Evolutionary conservation across 2,113 vertebrate species (phyloP).

Genomic region (Varanus salvator): DNA sequence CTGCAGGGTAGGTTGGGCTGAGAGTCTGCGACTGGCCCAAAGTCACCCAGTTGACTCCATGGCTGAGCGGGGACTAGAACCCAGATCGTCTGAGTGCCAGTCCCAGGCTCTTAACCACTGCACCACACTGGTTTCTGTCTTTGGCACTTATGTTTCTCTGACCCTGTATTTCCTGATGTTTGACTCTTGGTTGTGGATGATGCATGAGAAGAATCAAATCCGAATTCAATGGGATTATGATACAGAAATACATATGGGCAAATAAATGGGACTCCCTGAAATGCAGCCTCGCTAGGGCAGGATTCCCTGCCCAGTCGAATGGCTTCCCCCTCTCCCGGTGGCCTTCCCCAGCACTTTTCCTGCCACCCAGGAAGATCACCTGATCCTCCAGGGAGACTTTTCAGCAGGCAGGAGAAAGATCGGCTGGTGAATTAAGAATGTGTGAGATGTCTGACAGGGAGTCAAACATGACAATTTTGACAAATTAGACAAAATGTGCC

Average conservation of each 20-base stretch:
- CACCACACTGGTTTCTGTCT: too few species aligned
- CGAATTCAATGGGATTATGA: neutral
- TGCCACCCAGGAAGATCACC: neutral
- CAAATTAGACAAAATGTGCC: too few species aligned
- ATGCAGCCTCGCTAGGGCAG: neutral
- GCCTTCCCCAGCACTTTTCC: too few species aligned
- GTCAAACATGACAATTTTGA: too few species aligned
- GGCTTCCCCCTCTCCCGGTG: neutral
- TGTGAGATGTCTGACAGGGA: too few species aligned
- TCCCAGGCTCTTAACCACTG: too few species aligned
- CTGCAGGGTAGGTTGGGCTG: too few species aligned
- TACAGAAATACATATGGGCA: too few species aligned
- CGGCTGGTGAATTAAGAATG: neutral
- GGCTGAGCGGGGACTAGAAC: too few species aligned
- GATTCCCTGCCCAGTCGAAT: neutral
- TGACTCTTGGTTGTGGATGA: neutral
- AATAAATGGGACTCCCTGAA: neutral
- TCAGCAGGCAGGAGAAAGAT: neutral
- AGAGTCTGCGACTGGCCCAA: too few species aligned
- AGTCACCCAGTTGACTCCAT: too few species aligned
- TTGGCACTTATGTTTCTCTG: neutral
- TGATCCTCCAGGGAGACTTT: neutral
- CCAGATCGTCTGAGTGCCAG: too few species aligned
- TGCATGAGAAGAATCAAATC: neutral
- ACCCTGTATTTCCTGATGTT: neutral